Percentiles rank a stretch among this genome's conserved stretches.
Conservation (phyloP, 2,113 vertebrate genomes). For the Macroglossus sobrinus region DNA sequence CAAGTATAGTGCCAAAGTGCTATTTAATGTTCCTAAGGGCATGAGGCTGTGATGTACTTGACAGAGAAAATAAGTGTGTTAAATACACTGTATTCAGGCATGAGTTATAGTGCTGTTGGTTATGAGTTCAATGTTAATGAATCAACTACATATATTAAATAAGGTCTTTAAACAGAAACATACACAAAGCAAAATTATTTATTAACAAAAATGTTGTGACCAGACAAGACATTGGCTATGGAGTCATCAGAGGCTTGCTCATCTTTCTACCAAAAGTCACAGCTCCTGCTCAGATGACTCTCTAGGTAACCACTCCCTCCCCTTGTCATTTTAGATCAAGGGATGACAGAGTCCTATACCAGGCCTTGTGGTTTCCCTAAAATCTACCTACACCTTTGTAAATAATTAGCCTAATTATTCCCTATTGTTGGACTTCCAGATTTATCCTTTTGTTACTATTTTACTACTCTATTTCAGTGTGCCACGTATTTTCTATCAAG, state of each 20-base stretch:
- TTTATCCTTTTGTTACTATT: too few relatives aligned
- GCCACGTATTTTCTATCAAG: background rate
- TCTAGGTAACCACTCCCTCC: background rate
- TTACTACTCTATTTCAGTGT: background rate
- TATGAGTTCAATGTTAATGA: background rate
- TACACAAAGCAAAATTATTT: background rate
- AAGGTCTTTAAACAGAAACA: constrained; percentile 9
- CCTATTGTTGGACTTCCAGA: too few relatives aligned
- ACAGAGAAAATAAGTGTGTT: background rate
- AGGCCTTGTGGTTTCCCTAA: background rate
- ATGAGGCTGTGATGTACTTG: background rate
- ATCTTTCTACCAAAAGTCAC: background rate
- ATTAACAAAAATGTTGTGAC: background rate
- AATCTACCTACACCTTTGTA: background rate
- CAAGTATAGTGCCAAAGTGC: background rate
- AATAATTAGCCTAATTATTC: background rate
- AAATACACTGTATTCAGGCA: background rate
- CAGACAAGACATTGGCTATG: background rate
- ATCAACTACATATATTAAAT: background rate
- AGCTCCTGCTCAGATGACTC: background rate
- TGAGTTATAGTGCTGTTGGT: background rate
- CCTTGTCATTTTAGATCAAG: background rate
- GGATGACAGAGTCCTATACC: too few relatives aligned
- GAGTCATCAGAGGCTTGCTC: background rate
- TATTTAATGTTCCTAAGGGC: background rate